phyloP scores from a whole-genome alignment of 1,140 invertebrate species.

The Planococcus citri region DNA sequence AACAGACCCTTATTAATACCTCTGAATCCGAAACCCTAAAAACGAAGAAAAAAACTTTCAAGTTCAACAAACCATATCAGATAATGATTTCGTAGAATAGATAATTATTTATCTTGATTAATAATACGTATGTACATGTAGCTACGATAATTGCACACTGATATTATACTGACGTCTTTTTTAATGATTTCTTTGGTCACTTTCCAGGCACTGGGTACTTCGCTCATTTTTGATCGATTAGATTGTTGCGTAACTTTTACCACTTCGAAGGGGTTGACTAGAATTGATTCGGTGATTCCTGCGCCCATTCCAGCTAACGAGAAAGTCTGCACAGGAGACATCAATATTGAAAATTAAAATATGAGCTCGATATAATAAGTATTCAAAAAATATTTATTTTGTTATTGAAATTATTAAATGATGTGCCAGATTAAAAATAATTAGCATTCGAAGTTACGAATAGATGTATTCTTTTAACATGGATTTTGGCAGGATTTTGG shows the following conservation, averaged over 20 bases:
- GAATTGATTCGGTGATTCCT: conserved; percentile 74
- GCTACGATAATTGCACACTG: not conserved
- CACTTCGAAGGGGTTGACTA: conserved; percentile 90
- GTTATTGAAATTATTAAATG: too few relatives aligned
- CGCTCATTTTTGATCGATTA: conserved; percentile 41
- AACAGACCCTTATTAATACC: conserved; percentile 81
- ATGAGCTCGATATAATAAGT: conserved; percentile 12
- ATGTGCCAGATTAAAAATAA: too few relatives aligned
- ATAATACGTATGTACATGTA: not conserved
- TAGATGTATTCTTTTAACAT: too few relatives aligned
- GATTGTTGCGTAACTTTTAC: conserved; percentile 79
- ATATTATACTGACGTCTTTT: conserved; percentile 38
- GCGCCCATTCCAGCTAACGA: conserved; percentile 71
- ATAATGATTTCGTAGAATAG: not conserved
- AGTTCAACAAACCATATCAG: too few relatives aligned
- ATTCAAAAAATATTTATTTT: too few relatives aligned
- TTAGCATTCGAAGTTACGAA: too few relatives aligned
- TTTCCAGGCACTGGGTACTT: conserved; percentile 57
- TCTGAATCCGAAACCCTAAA: conserved; percentile 53
- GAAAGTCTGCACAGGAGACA: conserved; percentile 56
- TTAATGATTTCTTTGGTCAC: conserved; percentile 66
- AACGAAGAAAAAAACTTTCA: conserved; percentile 24
- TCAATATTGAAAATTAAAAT: conserved; percentile 23
- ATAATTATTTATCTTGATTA: not conserved
- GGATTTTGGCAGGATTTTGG: too few relatives aligned